Percentiles rank a stretch among this genome's conserved stretches.
These are phyloP conservation scores for Heterochromis multidens DNA, from an alignment of 2,113 vertebrate genomes.

Conservation along the genomic window DNA sequence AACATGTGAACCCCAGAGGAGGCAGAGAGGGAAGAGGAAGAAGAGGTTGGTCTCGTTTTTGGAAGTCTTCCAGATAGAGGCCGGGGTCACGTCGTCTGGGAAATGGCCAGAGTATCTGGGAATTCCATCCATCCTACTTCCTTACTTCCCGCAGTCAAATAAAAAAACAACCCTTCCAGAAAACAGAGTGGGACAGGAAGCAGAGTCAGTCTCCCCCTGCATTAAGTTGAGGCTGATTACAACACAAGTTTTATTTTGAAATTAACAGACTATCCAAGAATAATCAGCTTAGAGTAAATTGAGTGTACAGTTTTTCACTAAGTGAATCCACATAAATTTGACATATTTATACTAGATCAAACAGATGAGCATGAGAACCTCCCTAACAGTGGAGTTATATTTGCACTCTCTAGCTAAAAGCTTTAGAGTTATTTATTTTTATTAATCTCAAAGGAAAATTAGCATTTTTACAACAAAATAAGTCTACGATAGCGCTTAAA, in stretches of 20 bases:
- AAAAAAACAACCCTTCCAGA: slow-evolving; percentile 31
- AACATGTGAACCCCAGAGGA: neutral
- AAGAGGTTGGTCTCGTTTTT: neutral
- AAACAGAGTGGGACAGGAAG: slow-evolving; percentile 28
- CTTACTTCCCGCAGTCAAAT: slow-evolving; percentile 17
- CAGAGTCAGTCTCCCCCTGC: neutral
- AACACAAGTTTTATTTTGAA: neutral
- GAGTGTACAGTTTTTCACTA: neutral
- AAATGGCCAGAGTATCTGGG: slow-evolving; percentile 30
- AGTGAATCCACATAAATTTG: neutral
- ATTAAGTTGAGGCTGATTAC: neutral
- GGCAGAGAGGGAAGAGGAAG: neutral
- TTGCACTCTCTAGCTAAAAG: neutral
- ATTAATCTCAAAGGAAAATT: neutral
- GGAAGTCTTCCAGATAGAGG: slow-evolving; percentile 23
- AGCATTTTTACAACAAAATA: neutral
- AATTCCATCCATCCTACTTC: slow-evolving; percentile 61
- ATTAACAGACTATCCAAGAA: neutral
- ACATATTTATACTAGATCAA: neutral
- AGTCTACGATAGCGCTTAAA: neutral
- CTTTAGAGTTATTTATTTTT: neutral
- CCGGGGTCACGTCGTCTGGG: slow-evolving; percentile 8
- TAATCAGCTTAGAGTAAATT: neutral
- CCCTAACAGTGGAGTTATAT: neutral
- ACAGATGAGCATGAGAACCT: neutral